A percentile compares a stretch with the other conserved stretches of the same genome.
Evolutionary conservation across 2,888 invertebrate genomes (phyloP).

Genomic region (Bellardia bayeri): DNA sequence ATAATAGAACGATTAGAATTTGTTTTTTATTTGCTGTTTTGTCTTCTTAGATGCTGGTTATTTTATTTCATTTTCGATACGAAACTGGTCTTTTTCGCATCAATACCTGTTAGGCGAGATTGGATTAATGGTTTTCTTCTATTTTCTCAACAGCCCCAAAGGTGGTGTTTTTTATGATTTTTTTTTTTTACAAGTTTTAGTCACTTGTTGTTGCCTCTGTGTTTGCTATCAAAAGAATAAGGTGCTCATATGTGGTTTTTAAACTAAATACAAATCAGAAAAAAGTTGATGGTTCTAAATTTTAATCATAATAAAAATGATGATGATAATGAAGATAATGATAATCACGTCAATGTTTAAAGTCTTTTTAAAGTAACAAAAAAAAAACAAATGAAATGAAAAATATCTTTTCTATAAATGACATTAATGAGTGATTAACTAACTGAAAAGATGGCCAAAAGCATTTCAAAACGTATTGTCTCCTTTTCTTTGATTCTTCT

Average conservation of each 20-base stretch:
- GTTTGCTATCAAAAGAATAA: slow-evolving; percentile 19
- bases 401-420: slow-evolving; percentile 26
- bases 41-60: not conserved
- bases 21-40: not conserved
- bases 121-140: slow-evolving; percentile 49
- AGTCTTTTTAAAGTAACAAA: not conserved
- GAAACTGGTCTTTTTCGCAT: slow-evolving; percentile 57
- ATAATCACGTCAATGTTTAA: slow-evolving; percentile 4
- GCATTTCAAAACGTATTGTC: not conserved
- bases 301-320: not conserved
- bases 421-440: slow-evolving; percentile 61
- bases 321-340: not conserved
- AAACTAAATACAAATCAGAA: not conserved
- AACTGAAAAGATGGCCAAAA: slow-evolving; percentile 36
- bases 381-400: slow-evolving; percentile 1
- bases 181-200: slow-evolving; percentile 34
- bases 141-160: slow-evolving; percentile 9
- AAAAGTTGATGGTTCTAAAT: slow-evolving; percentile 20
- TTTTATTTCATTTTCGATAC: slow-evolving; percentile 4
- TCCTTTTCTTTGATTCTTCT: not conserved
- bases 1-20: slow-evolving; percentile 58
- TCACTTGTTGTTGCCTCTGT: not conserved
- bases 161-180: slow-evolving; percentile 38
- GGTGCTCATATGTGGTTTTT: slow-evolving; percentile 30
- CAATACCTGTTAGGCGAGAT: slow-evolving; percentile 58